phyloP scores from a whole-genome alignment of 2,888 invertebrate genomes.

The Aelia acuminata region DNA sequence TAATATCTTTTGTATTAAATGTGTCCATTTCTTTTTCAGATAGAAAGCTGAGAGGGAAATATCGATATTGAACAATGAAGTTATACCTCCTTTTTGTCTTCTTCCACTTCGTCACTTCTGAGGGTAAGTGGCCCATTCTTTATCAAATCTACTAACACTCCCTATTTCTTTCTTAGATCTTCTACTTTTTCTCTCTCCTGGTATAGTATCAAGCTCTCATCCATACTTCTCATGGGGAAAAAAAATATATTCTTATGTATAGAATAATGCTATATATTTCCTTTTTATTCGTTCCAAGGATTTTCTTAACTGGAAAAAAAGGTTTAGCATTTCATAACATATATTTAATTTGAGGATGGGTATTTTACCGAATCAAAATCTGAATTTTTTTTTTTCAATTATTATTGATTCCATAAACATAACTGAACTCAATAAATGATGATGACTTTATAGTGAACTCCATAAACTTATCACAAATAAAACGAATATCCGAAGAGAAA shows the following conservation, averaged over 20 bases:
- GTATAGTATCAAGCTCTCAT: not conserved
- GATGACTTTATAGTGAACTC: too few relatives aligned
- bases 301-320: too few relatives aligned
- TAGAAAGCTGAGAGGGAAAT: slow-evolving; percentile 22
- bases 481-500: too few relatives aligned
- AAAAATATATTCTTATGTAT: not conserved
- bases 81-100: slow-evolving; percentile 39
- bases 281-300: too few relatives aligned
- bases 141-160: slow-evolving; percentile 33
- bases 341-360: too few relatives aligned
- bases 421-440: too few relatives aligned
- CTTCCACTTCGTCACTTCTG: slow-evolving; percentile 39
- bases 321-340: too few relatives aligned
- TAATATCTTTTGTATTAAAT: not conserved
- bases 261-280: not conserved
- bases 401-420: too few relatives aligned
- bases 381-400: too few relatives aligned
- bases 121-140: slow-evolving; percentile 28
- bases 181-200: not conserved
- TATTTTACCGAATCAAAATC: too few relatives aligned
- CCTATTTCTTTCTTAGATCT: slow-evolving; percentile 12
- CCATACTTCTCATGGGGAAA: not conserved
- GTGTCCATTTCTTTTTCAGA: not conserved
- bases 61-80: slow-evolving; percentile 35
- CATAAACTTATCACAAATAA: too few relatives aligned